Conservation (phyloP, 2,797 vertebrate species). For the Eulemur coronatus region DNA sequence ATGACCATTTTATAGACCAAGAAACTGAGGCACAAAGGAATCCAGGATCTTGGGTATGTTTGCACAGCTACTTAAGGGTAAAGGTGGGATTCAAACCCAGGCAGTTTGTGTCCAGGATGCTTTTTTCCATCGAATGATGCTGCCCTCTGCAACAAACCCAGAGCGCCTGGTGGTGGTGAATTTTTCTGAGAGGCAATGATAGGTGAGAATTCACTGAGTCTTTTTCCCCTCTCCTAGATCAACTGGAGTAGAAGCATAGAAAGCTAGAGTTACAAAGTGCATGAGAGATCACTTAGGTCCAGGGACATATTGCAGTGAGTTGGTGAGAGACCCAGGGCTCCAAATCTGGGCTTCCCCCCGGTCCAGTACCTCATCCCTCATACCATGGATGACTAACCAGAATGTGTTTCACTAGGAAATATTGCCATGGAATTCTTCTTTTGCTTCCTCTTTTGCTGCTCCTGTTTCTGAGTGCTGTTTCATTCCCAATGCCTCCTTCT, state of each 20-base stretch:
- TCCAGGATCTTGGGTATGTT: background rate
- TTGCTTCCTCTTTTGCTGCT: background rate
- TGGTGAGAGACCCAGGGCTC: background rate
- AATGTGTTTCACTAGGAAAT: background rate
- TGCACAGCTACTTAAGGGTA: background rate
- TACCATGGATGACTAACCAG: background rate
- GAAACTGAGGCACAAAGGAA: background rate
- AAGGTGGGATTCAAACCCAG: background rate
- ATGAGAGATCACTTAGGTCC: background rate
- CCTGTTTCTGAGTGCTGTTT: background rate
- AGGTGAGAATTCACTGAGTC: background rate
- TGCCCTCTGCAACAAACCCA: background rate
- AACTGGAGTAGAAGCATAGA: background rate
- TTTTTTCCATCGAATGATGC: accelerated
- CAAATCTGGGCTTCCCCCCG: background rate
- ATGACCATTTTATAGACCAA: background rate
- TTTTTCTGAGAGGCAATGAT: background rate
- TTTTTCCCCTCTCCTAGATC: background rate
- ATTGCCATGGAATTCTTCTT: background rate
- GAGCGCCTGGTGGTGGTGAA: background rate
- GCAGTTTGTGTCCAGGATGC: background rate
- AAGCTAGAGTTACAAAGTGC: background rate
- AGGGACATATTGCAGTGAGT: background rate
- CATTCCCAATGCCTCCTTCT: background rate
- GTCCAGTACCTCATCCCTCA: background rate